Evolutionary conservation across 2,888 invertebrate genomes (phyloP), one percentile per base, ranked within the genome.

Genomic region (Polylopha cassiicola): DNA sequence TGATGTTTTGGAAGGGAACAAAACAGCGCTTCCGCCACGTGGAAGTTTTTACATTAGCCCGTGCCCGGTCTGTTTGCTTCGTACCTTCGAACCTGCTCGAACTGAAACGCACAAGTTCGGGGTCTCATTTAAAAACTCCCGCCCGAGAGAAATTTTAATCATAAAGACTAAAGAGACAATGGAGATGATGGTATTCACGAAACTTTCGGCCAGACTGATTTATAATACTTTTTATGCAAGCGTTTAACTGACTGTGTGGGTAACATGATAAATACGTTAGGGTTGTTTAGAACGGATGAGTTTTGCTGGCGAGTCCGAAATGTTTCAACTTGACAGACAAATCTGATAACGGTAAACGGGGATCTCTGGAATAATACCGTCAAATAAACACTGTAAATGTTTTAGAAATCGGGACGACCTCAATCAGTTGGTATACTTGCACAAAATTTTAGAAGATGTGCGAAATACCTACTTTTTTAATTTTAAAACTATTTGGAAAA

Each of bases 11-110:
- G 65, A 70, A 64, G 66, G 65, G 73, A 73, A 73, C 72, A 73
- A 59, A 65, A 68, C 64, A 58, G 60, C 63, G 65, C 64, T 68
- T 58, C 58, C 58, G 65, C 58, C 59, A 62, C 59, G 58, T 47
- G 52, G 64, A 84, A 82, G 65, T 82, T 81, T 81, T 78, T 75
- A 73, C 77, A 81, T 82, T 80, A 80, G 68, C 74, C 61, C 55
- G 63, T 55, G 55, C 58, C 50, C 60, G 55, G 53, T 70, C 67
- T 78, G 74, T 80, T 79, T 81, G 74, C 72, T 73, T 65, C 69
- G 65, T 73, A 59, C 72, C 69, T 75, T 68, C 64, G 52, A 66
- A 71, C 72, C 67, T 61, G 72, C 63, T 51, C 53, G 50, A 74
- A 74, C 70, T 71, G 65, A 66, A 61, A 64, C 52, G 72, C 65